These are phyloP conservation scores for Leuctra nigra DNA, from an alignment of 2,888 invertebrate species.

Conservation along the genomic window DNA sequence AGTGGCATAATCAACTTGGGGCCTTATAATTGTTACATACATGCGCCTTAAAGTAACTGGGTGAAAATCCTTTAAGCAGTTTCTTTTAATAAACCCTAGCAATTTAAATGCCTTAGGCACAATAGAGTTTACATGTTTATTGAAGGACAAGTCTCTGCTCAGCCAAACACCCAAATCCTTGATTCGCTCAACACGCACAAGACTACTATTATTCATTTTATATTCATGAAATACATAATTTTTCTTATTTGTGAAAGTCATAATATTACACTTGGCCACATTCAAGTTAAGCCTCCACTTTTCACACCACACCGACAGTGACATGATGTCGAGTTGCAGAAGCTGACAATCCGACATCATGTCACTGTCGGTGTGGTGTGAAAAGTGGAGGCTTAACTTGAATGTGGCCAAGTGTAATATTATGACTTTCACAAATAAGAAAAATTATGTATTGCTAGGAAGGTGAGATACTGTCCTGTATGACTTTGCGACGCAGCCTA, in stretches of 20 bases:
- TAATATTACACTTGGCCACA: not conserved
- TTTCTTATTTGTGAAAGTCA: constrained; percentile 1
- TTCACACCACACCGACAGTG: not conserved
- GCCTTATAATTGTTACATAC: not conserved
- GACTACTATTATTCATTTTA: not conserved
- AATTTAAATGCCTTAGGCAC: not conserved
- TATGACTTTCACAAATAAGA: too few relatives aligned
- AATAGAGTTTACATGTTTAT: not conserved
- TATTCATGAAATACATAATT: not conserved
- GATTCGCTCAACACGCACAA: not conserved
- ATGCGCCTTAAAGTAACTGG: not conserved
- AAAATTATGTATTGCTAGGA: too few relatives aligned
- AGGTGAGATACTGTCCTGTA: too few relatives aligned
- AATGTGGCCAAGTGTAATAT: too few relatives aligned
- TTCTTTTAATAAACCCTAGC: too few relatives aligned
- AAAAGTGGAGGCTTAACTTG: too few relatives aligned
- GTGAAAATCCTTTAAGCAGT: not conserved
- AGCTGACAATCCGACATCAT: not conserved
- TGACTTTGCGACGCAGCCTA: too few relatives aligned
- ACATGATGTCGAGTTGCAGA: not conserved
- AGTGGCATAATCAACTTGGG: too few relatives aligned
- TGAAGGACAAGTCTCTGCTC: constrained; percentile 1
- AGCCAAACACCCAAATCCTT: not conserved
- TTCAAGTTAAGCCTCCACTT: too few relatives aligned
- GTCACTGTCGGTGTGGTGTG: too few relatives aligned